Base-by-base conservation (phyloP, 2,113 vertebrate species). In the Actenoides lindsayi region DNA sequence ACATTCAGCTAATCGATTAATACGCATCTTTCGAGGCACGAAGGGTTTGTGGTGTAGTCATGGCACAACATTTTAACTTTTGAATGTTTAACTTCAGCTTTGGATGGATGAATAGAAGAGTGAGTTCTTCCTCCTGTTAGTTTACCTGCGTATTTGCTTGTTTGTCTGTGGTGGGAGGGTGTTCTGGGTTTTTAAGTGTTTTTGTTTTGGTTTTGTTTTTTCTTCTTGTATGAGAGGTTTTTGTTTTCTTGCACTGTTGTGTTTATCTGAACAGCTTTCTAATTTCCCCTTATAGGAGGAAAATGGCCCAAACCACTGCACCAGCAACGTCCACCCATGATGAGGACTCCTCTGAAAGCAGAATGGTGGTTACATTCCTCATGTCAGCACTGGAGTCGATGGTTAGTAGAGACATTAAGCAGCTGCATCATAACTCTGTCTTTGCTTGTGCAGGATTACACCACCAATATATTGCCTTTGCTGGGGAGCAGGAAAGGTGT, bases 301-400 rank as follows among this genome's bases (percentile, higher is more conserved):
- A 82, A 76, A 98, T 98, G 98, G 98, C 98, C 59, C 97, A 98
- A 78, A 93, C 90, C 33, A 79, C 86, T 1, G 30, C 69, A 70
- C 92, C 95, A 31, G 69, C 87, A 21, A 14, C 94, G 3, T 92
- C 97, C 3, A 39, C 85, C 23, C 69, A 54, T 20, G 96, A 97
- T 16, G 98, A 98, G 44, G 97, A 98, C n/a, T 94, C 96, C 8
- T 96, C 96, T 4, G 98, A 98, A 92, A 98, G 97, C 93, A 97
- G 96, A 87, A 96, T 98, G 96, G 98, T 98, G 87, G 97, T 98
- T 60, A 98, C 96, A 0, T 97, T 98, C 83, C 98, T 99, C 63
- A 98, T 98, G 98, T 98, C 98, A 56, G 98, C 98, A 10, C 97
- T 99, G 3, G 98, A 98, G 74, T 98, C 98, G 35, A 98, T 99